These are phyloP conservation scores for Leptopterna dolabrata DNA, from an alignment of 2,888 invertebrate species.

Conservation along the genomic window DNA sequence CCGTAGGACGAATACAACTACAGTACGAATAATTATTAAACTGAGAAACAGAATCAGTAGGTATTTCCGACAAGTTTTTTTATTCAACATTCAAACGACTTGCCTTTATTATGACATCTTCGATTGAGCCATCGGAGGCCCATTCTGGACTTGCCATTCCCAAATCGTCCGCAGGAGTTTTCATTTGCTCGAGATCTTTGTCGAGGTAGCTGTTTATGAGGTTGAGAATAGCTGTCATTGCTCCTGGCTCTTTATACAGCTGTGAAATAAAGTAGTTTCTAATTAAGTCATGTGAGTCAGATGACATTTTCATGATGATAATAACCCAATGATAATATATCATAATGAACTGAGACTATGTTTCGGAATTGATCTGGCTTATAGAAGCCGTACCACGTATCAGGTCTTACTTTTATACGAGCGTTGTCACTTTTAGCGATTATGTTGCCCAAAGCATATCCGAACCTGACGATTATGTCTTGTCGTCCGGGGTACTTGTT, in stretches of 20 bases:
- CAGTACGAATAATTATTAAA: not conserved
- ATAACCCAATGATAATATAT: too few relatives aligned
- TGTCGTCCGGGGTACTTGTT: constrained; percentile 77
- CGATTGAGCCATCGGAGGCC: constrained; percentile 71
- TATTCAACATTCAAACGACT: not conserved
- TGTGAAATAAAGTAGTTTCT: constrained; percentile 65
- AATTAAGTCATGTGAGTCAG: too few relatives aligned
- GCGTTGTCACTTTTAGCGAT: constrained; percentile 82
- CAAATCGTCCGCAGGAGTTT: constrained; percentile 10
- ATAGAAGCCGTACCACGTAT: not conserved
- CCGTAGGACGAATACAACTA: too few relatives aligned
- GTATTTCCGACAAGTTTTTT: too few relatives aligned
- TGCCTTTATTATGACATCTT: constrained; percentile 70
- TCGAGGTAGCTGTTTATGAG: constrained; percentile 71
- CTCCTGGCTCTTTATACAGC: constrained; percentile 72
- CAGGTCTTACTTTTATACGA: constrained; percentile 70
- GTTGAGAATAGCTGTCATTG: constrained; percentile 70
- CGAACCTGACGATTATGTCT: constrained; percentile 80
- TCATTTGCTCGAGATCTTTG: constrained; percentile 66
- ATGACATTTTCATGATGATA: too few relatives aligned
- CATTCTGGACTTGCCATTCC: constrained; percentile 65
- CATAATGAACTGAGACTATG: too few relatives aligned
- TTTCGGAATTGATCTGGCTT: not conserved
- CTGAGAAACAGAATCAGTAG: too few relatives aligned
- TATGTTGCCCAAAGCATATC: constrained; percentile 87